Evolutionary conservation across 2,797 vertebrate species (phyloP).

Genomic region (Peromyscus melanophrys): DNA sequence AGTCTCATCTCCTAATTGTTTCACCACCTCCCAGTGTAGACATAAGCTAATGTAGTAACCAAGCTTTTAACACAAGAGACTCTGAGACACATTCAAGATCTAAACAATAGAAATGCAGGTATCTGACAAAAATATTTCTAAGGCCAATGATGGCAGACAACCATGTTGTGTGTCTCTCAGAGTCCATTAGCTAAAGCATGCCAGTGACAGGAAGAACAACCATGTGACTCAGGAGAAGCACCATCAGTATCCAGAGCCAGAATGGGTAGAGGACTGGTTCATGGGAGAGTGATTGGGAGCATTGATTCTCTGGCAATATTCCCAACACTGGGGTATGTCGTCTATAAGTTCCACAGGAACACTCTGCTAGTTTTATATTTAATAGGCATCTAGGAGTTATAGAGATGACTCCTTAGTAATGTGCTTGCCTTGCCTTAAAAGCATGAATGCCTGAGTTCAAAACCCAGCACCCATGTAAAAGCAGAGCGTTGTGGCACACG

Average conservation of each 20-base stretch:
- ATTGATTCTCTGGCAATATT: neutral
- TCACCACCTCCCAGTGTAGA: neutral
- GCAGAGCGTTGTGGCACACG: neutral
- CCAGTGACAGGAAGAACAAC: neutral
- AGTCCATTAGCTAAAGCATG: neutral
- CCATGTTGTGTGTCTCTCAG: neutral
- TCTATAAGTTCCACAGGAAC: neutral
- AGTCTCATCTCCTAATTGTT: neutral
- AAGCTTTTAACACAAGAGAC: neutral
- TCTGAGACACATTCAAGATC: neutral
- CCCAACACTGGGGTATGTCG: neutral
- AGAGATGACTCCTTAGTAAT: neutral
- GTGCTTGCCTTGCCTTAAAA: neutral
- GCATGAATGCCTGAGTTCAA: neutral
- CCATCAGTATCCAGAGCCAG: neutral
- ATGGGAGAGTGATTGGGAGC: neutral
- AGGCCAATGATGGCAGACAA: neutral
- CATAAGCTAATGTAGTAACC: neutral
- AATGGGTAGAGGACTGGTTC: neutral
- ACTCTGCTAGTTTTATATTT: slow-evolving; percentile 43
- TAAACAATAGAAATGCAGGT: neutral
- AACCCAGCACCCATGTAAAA: neutral
- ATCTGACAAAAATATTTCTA: neutral
- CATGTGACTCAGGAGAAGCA: neutral
- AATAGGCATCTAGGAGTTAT: neutral